Percentiles rank a stretch among this genome's conserved stretches.
Conservation (phyloP, 2,888 invertebrate genomes). For the Lingula anatina region DNA sequence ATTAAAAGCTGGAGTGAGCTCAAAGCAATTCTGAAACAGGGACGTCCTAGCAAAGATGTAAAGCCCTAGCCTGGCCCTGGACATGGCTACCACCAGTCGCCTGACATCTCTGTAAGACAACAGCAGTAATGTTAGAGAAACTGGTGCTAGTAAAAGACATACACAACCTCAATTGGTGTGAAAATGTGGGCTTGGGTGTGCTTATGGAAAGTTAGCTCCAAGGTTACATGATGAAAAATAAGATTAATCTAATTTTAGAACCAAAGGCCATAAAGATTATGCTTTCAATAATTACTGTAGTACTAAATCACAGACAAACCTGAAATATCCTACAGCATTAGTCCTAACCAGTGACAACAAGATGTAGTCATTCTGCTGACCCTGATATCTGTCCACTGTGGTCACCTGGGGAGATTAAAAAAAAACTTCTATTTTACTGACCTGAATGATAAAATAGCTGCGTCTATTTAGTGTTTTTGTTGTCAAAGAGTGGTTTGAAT, state of each 20-base stretch:
- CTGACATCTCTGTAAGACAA: slow-evolving; percentile 68
- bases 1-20: slow-evolving; percentile 86
- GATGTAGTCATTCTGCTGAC: slow-evolving; percentile 98
- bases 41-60: slow-evolving; percentile 91
- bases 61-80: slow-evolving; percentile 90
- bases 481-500: no score
- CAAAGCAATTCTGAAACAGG: slow-evolving; percentile 94
- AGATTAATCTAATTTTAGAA: no score
- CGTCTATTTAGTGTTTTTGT: no score
- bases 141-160: slow-evolving; percentile 1
- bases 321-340: slow-evolving; percentile 92
- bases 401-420: slow-evolving; percentile 49
- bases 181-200: not conserved
- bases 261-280: not conserved
- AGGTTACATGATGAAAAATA: not conserved
- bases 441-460: no score
- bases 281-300: not conserved
- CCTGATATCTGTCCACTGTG: slow-evolving; percentile 99
- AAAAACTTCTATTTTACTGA: no score
- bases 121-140: no score
- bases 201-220: not conserved
- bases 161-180: not conserved
- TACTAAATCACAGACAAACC: slow-evolving; percentile 55
- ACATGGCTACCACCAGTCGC: slow-evolving; percentile 95
- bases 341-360: slow-evolving; percentile 93